phyloP scores from a whole-genome alignment of 2,797 vertebrate species.

The Columba guinea region DNA sequence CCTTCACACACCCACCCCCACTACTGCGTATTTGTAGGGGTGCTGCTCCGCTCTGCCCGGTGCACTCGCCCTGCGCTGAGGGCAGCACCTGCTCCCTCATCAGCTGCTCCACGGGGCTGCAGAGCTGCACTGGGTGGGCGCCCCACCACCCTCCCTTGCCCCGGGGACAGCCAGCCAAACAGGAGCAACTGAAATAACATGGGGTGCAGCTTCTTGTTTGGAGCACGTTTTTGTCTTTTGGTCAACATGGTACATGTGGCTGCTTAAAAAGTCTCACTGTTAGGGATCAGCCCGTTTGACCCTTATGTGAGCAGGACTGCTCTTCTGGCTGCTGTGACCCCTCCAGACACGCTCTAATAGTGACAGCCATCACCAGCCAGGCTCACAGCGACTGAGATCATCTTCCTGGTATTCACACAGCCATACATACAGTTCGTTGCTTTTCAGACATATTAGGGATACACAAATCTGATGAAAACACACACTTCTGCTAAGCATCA shows the following conservation, averaged over 20 bases:
- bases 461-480: background rate
- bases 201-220: background rate
- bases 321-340: background rate
- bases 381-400: background rate
- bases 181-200: background rate
- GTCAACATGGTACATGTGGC: rapidly evolving
- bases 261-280: background rate
- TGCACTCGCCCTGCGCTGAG: background rate
- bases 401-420: background rate
- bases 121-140: no score
- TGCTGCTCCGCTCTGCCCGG: background rate
- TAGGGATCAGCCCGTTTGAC: background rate
- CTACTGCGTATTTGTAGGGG: background rate
- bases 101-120: background rate
- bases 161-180: background rate
- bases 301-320: background rate
- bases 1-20: background rate
- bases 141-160: rapidly evolving
- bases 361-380: rapidly evolving
- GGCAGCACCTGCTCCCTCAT: background rate
- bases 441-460: background rate
- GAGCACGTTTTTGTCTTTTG: background rate
- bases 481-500: background rate
- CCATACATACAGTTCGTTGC: rapidly evolving
- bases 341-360: background rate